phyloP scores from a whole-genome alignment of 2,888 invertebrate species.

The Euplagia quadripunctaria region DNA sequence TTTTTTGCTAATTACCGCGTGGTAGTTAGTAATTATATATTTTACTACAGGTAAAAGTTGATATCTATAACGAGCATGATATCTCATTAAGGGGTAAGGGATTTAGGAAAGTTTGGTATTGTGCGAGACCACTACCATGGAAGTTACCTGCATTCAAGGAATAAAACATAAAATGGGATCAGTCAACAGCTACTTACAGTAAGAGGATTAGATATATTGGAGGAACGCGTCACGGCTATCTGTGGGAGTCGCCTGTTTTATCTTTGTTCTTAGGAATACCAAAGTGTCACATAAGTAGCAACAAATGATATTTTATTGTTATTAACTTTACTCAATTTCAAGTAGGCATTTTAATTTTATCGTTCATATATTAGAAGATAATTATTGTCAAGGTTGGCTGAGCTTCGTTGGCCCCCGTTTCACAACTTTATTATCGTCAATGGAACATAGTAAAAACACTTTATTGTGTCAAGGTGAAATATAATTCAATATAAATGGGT shows the following conservation, averaged over 20 bases:
- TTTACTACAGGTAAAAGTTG: no score
- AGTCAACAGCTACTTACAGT: no score
- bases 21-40: no score
- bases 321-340: conserved; percentile 6
- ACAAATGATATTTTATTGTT: background rate
- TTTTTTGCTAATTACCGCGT: no score
- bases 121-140: background rate
- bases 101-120: background rate
- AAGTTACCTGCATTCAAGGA: no score
- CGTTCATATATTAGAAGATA: conserved; percentile 61
- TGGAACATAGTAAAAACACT: conserved; percentile 55
- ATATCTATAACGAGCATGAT: no score
- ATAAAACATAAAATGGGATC: no score
- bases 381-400: conserved; percentile 71
- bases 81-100: background rate
- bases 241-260: background rate
- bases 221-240: no score
- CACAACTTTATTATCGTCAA: conserved; percentile 70
- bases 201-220: no score
- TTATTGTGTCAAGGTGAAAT: conserved; percentile 60
- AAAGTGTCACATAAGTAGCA: background rate
- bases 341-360: conserved; percentile 46
- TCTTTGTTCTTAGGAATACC: background rate
- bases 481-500: background rate
- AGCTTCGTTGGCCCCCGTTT: conserved; percentile 75